Conservation (phyloP, 2,797 vertebrate species). For the Crocodylus rhombifer region DNA sequence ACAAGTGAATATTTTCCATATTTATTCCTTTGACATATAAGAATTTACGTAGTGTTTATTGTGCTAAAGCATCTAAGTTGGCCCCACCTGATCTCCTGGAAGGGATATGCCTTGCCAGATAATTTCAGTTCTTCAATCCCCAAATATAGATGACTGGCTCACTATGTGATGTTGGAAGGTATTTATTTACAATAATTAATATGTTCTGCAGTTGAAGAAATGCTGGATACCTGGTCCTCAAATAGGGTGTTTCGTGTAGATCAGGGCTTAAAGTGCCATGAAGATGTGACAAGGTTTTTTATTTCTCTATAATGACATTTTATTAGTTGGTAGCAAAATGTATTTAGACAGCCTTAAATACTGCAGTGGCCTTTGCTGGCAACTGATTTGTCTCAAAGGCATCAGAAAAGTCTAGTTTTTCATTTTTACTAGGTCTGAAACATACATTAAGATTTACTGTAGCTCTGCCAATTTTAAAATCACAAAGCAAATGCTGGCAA, state of each 20-base stretch:
- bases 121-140: not conserved
- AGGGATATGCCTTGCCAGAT: not conserved
- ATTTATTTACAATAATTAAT: not conserved
- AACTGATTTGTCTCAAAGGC: not conserved
- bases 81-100: not conserved
- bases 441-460: not conserved
- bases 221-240: not conserved
- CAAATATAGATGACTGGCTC: not conserved
- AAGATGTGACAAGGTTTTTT: not conserved
- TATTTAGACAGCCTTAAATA: not conserved
- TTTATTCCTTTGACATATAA: not conserved
- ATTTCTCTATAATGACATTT: not conserved
- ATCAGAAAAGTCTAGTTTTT: slow-evolving; percentile 12
- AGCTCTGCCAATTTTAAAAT: slow-evolving; percentile 9
- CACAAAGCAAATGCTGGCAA: slow-evolving; percentile 13
- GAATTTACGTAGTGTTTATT: not conserved
- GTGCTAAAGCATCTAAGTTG: not conserved
- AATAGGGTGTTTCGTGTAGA: not conserved
- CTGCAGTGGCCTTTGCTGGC: not conserved
- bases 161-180: not conserved
- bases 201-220: not conserved
- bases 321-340: not conserved
- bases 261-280: not conserved
- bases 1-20: no score
- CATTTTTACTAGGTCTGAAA: not conserved